phyloP scores from a whole-genome alignment of 2,888 invertebrate species.

The Anticlea derivata region DNA sequence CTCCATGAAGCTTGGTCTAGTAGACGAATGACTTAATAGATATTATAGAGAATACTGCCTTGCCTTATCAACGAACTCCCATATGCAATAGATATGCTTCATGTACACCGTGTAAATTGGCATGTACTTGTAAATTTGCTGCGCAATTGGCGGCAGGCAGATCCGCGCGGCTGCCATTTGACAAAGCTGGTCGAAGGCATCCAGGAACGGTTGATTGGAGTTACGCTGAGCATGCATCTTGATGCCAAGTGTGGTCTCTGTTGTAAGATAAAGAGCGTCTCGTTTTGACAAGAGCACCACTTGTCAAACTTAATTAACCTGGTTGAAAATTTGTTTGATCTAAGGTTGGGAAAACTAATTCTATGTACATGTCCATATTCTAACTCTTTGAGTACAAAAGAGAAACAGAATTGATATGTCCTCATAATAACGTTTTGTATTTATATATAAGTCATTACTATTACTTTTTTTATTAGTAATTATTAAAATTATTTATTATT shows the following conservation, averaged over 20 bases:
- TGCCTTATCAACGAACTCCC: conserved; percentile 41
- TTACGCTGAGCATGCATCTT: conserved; percentile 39
- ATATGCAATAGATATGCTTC: conserved; percentile 33
- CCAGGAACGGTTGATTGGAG: conserved; percentile 42
- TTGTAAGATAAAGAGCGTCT: not conserved
- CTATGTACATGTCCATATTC: too few species aligned
- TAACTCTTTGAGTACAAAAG: too few species aligned
- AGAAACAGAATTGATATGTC: too few species aligned
- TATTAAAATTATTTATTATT: too few species aligned
- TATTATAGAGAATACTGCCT: not conserved
- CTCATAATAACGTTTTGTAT: too few species aligned
- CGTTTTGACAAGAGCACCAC: not conserved
- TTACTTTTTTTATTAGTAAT: too few species aligned
- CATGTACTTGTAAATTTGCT: conserved; percentile 22
- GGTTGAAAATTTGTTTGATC: too few species aligned
- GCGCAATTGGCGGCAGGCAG: conserved; percentile 11
- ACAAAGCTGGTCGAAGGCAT: conserved; percentile 41
- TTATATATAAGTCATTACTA: too few species aligned
- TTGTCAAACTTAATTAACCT: not conserved
- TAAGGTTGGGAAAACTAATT: too few species aligned
- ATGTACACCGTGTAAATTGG: conserved; percentile 34
- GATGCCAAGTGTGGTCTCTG: conserved; percentile 48
- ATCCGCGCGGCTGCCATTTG: conserved; percentile 18
- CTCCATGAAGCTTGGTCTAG: too few species aligned
- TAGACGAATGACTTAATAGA: too few species aligned